Conservation (phyloP, 2,888 invertebrate species). For the Selenia dentaria region DNA sequence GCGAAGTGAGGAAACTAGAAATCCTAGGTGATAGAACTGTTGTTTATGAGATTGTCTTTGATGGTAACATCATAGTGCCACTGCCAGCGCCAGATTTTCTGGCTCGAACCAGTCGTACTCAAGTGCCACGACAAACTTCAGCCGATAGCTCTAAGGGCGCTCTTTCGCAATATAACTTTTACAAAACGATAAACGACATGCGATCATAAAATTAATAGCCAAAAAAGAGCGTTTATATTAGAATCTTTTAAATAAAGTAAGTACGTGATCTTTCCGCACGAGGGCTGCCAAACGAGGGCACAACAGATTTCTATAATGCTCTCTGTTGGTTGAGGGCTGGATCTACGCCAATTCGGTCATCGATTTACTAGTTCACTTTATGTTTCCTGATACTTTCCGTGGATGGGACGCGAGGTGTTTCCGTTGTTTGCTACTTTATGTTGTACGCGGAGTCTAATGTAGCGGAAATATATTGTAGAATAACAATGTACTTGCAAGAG, state of each 20-base stretch:
- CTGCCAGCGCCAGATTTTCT: too few species aligned
- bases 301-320: slow-evolving; percentile 83
- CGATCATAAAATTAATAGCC: slow-evolving; percentile 69
- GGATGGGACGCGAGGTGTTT: slow-evolving; percentile 53
- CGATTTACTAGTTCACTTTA: slow-evolving; percentile 79
- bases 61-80: too few species aligned
- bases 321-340: slow-evolving; percentile 79
- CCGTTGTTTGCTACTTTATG: slow-evolving; percentile 32
- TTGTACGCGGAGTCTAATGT: not conserved
- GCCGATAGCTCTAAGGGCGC: too few species aligned
- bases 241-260: slow-evolving; percentile 76
- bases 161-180: too few species aligned
- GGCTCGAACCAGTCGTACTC: too few species aligned
- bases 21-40: too few species aligned
- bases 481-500: too few species aligned
- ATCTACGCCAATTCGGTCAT: slow-evolving; percentile 75
- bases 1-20: too few species aligned
- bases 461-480: too few species aligned
- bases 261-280: slow-evolving; percentile 64
- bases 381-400: slow-evolving; percentile 68
- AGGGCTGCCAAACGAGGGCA: slow-evolving; percentile 75
- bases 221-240: slow-evolving; percentile 58
- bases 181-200: too few species aligned
- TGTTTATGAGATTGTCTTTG: too few species aligned
- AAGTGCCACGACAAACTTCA: too few species aligned